These are phyloP conservation scores for Galerucella pusilla DNA, from an alignment of 2,888 invertebrate genomes.

Conservation along the genomic window DNA sequence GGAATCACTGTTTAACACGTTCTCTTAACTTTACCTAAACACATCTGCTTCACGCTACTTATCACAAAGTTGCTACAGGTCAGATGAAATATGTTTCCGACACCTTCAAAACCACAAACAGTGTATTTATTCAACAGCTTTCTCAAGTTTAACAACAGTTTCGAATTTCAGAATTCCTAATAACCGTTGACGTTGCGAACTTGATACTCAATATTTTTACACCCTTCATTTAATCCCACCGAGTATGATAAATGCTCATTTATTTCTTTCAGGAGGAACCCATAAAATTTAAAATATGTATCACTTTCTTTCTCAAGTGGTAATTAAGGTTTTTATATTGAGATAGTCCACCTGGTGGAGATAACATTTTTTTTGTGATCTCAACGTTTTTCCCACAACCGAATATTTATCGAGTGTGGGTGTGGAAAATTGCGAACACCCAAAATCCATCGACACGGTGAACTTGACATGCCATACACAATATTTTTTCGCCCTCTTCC, in stretches of 20 bases:
- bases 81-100: slow-evolving; percentile 12
- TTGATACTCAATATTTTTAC: slow-evolving; percentile 24
- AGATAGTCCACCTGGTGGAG: not conserved
- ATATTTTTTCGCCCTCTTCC: slow-evolving; percentile 20
- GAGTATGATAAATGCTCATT: not conserved
- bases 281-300: not conserved
- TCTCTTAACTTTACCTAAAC: not conserved
- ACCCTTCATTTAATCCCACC: slow-evolving; percentile 11
- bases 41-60: slow-evolving; percentile 3
- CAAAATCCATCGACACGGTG: slow-evolving; percentile 24
- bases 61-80: not conserved
- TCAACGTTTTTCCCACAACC: not conserved
- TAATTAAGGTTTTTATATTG: not conserved
- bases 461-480: slow-evolving; percentile 27
- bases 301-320: not conserved
- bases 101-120: slow-evolving; percentile 14
- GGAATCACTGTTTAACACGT: not conserved
- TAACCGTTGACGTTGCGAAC: slow-evolving; percentile 19
- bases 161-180: slow-evolving; percentile 1
- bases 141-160: slow-evolving; percentile 9
- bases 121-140: slow-evolving; percentile 15
- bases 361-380: not conserved
- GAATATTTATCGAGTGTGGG: not conserved
- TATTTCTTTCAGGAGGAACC: not conserved
- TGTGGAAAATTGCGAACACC: not conserved